Conservation (phyloP, 2,797 vertebrate genomes). For the Poeciliopsis presidionis region DNA sequence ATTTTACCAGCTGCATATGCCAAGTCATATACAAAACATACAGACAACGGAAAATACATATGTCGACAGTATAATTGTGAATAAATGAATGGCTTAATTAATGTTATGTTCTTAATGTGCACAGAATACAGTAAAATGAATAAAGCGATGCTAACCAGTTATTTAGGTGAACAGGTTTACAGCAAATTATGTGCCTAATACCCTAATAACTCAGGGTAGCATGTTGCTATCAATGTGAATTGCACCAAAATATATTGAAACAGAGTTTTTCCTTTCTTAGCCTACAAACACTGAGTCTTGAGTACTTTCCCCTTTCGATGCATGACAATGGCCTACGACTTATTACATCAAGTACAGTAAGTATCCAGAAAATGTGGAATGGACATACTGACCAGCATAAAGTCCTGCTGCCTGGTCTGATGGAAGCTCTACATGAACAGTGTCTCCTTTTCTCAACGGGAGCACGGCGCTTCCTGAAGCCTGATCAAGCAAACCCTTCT, state of each 20-base stretch:
- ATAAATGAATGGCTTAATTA: conserved; percentile 38
- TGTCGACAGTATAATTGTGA: conserved; percentile 21
- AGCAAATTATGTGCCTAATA: background rate
- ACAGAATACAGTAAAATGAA: conserved; percentile 39
- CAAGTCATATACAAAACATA: conserved; percentile 29
- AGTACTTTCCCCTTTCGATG: conserved; percentile 25
- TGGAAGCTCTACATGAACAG: conserved; percentile 92
- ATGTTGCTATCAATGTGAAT: background rate
- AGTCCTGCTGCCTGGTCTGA: conserved; percentile 97
- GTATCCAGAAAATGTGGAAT: conserved; percentile 97
- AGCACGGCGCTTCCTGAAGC: conserved; percentile 95
- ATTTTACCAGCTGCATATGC: conserved; percentile 22
- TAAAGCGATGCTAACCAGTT: conserved; percentile 1
- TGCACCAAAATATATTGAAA: background rate
- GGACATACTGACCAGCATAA: conserved; percentile 94
- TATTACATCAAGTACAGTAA: conserved; percentile 93
- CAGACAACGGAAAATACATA: conserved; percentile 27
- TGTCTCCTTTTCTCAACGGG: conserved; percentile 87
- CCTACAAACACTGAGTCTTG: conserved; percentile 27
- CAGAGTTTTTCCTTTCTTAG: background rate
- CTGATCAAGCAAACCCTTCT: conserved; percentile 96
- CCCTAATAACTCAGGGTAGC: background rate
- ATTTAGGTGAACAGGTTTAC: background rate
- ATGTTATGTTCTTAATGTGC: conserved; percentile 43
- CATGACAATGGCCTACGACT: background rate